phyloP scores from a whole-genome alignment of 2,888 invertebrate species.

The Disparrhopalites patrizii region DNA sequence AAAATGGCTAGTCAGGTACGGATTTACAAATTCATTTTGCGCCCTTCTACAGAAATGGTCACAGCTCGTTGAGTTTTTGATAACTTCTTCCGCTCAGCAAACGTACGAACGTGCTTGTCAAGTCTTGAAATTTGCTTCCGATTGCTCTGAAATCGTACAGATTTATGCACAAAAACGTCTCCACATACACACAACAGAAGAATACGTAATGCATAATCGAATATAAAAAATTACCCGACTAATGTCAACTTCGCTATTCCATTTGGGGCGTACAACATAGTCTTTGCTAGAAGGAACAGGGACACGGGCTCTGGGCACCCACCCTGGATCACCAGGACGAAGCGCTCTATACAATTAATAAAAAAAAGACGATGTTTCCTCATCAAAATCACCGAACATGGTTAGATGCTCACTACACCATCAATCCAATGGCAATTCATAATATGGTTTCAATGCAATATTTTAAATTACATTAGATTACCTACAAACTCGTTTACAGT shows the following conservation, averaged over 20 bases:
- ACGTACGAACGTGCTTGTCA: constrained; percentile 87
- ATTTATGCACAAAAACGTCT: no score
- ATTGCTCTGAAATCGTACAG: constrained; percentile 18
- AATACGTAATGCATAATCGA: no score
- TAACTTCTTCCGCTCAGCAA: constrained; percentile 76
- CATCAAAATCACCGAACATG: neutral
- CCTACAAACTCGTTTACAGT: no score
- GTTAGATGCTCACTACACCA: no score
- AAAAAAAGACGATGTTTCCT: no score
- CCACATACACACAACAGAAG: no score
- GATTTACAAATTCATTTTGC: constrained; percentile 84
- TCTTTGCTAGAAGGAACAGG: constrained; percentile 94
- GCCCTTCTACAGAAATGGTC: constrained; percentile 91
- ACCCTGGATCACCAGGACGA: constrained; percentile 91
- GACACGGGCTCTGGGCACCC: constrained; percentile 90
- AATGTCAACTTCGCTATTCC: constrained; percentile 82
- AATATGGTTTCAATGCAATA: no score
- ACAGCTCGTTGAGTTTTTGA: constrained; percentile 80
- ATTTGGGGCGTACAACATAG: constrained; percentile 90
- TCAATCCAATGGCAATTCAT: neutral
- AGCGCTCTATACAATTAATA: constrained; percentile 58
- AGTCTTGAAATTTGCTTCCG: constrained; percentile 77
- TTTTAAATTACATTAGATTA: no score
- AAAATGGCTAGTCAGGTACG: no score
- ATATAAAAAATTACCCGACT: constrained; percentile 60